These are phyloP conservation scores for Serrognathus titanus DNA, from an alignment of 2,888 invertebrate species.

Conservation along the genomic window DNA sequence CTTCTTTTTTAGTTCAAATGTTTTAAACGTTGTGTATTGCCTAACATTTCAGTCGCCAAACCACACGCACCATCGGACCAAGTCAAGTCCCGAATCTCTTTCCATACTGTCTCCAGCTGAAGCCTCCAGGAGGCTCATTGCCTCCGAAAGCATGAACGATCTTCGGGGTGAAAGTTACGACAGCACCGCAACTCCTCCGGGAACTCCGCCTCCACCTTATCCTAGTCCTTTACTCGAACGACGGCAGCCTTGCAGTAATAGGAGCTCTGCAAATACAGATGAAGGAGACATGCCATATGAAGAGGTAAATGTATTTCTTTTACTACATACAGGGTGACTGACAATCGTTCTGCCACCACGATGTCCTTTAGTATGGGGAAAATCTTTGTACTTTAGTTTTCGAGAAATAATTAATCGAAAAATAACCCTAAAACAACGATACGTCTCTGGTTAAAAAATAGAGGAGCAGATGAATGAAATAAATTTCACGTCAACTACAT, in stretches of 20 bases:
- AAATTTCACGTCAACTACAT: too few relatives aligned
- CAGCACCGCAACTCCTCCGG: conserved; percentile 64
- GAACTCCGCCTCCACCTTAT: conserved; percentile 88
- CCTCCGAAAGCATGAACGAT: conserved; percentile 61
- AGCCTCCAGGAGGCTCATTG: conserved; percentile 51
- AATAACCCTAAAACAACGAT: too few relatives aligned
- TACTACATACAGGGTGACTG: too few relatives aligned
- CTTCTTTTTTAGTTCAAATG: too few relatives aligned
- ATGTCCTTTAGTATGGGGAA: too few relatives aligned
- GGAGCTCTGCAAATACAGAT: conserved; percentile 32
- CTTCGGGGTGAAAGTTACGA: conserved; percentile 51
- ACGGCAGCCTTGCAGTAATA: conserved; percentile 27
- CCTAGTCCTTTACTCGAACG: conserved; percentile 47
- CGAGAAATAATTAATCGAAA: too few relatives aligned
- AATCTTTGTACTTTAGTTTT: too few relatives aligned
- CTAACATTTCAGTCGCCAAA: conserved; percentile 39
- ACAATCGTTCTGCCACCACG: too few relatives aligned
- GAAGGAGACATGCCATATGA: conserved; percentile 32
- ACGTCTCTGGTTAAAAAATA: too few relatives aligned
- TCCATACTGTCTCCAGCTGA: conserved; percentile 44
- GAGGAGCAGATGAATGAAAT: too few relatives aligned
- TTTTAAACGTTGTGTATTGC: too few relatives aligned
- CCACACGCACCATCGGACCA: conserved; percentile 61
- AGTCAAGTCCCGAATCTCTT: conserved; percentile 62
- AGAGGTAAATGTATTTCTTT: conserved; percentile 24